Evolutionary conservation across 2,113 vertebrate genomes (phyloP).

Genomic region (Cyanoderma ruficeps): DNA sequence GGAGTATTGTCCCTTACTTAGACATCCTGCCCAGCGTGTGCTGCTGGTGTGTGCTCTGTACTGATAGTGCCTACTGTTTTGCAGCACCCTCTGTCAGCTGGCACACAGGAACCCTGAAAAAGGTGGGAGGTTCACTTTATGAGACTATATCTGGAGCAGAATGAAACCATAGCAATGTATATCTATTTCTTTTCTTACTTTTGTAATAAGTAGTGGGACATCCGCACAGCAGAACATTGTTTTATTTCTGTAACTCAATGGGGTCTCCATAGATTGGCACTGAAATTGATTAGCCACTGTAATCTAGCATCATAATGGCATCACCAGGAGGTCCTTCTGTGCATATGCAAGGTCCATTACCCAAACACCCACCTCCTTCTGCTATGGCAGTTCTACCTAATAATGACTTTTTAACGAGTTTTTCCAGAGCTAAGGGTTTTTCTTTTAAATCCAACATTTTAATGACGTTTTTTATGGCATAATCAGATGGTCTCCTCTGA

Average conservation of each 20-base stretch:
- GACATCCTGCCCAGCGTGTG: background rate
- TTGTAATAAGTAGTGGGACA: background rate
- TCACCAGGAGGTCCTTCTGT: constrained; percentile 60
- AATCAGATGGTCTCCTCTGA: background rate
- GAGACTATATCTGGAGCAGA: background rate
- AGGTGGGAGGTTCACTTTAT: background rate
- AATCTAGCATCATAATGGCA: constrained; percentile 30
- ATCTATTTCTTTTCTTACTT: background rate
- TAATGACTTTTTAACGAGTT: constrained; percentile 46
- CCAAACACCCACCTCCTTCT: constrained; percentile 34
- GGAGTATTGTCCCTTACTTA: background rate
- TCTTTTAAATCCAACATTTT: constrained; percentile 31
- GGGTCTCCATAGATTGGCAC: background rate
- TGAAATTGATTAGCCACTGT: constrained; percentile 29
- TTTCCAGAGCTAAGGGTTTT: constrained; percentile 21
- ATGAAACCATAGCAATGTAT: background rate
- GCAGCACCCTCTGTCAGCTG: background rate
- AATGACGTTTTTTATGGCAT: background rate
- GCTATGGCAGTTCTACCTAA: background rate
- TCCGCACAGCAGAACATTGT: constrained; percentile 23
- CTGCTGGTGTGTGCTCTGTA: background rate
- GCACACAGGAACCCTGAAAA: background rate
- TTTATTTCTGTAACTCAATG: constrained; percentile 14
- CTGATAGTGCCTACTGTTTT: accelerated
- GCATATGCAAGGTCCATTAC: constrained; percentile 46